A percentile compares a stretch with the other conserved stretches of the same genome.
Evolutionary conservation across 1,140 invertebrate species (phyloP).

Genomic region (Pseudomyrmex pallidus): DNA sequence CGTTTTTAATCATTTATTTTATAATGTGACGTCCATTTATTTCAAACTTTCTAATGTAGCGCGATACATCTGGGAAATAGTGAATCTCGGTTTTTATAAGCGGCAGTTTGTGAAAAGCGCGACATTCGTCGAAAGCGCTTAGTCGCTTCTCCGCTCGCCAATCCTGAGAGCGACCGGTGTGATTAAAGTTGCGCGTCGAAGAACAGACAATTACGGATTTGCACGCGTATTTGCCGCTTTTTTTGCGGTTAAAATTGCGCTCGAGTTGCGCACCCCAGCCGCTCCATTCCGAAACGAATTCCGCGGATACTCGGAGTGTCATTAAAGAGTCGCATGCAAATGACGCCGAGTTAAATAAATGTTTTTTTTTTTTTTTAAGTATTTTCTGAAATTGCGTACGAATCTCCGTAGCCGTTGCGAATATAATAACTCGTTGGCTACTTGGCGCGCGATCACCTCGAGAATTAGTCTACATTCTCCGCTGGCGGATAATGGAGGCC

Average conservation of each 20-base stretch:
- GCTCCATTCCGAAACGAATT: too few relatives aligned
- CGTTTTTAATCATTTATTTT: too few relatives aligned
- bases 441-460: conserved; percentile 41
- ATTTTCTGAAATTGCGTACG: conserved; percentile 19
- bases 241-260: conserved; percentile 11
- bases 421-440: conserved; percentile 19
- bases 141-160: neutral
- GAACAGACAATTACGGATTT: conserved; percentile 2
- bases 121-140: conserved; percentile 2
- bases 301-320: neutral
- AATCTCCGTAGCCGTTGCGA: conserved; percentile 22
- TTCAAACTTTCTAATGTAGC: conserved; percentile 39
- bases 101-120: conserved; percentile 9
- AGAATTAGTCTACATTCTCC: conserved; percentile 39
- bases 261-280: too few relatives aligned
- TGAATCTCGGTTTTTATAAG: conserved; percentile 22
- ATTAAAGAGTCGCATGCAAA: neutral
- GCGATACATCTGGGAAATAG: neutral
- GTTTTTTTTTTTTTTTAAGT: conserved; percentile 15
- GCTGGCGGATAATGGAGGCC: conserved; percentile 48
- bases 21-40: neutral
- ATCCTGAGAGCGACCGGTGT: conserved; percentile 2
- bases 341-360: conserved; percentile 2
- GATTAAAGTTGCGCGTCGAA: conserved; percentile 10
- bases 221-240: conserved; percentile 10